Base-by-base conservation (phyloP, 2,797 vertebrate genomes). In the Rhinoraja longicauda region DNA sequence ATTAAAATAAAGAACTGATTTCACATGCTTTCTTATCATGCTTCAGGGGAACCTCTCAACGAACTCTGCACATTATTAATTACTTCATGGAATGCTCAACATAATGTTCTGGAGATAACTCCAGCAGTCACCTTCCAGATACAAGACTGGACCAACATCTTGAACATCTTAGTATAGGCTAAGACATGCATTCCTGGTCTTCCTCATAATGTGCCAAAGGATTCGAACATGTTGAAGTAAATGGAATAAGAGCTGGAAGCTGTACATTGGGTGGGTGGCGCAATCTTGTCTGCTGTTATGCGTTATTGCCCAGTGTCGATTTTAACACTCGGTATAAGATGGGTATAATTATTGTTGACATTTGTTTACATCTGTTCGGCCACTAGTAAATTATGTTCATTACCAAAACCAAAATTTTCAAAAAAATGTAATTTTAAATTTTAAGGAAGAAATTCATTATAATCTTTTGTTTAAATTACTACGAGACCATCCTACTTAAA, bases 41-140 rank as follows among this genome's bases (percentile, higher is more conserved):
- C 84, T 32, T 88, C 84, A 36, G 84, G 10, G 62, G 19, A 21
- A 88, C 84, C n/a, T 36, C n/a, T 67, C 84, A 32, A 64, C 64
- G 84, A 15, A 67, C 17, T 88, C 64, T 32, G 0, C 19, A 67
- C 17, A 36, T 67, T 32, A 88, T 67, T 67, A 88, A 88, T 88
- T 2, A 67, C 62, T 67, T 67, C 9, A 19, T 21, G 84, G 62
- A 88, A 67, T 88, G 84, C 8, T 88, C 84, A 88, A 67, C 67
- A 59, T 88, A 88, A 88, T 21, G 15, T 88, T 36, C 62, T 88
- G 59, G 84, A 67, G 84, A 67, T 67, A 67, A 88, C n/a, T 62
- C 59, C 32, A 19, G n/a, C n/a, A 67, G 39, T 67, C 32, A 67
- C 21, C 6, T 88, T 88, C 84, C 76, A 64, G 59, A 88, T 88